Evolutionary conservation across 2,797 vertebrate species (phyloP).

Genomic region (Hydrophis major): DNA sequence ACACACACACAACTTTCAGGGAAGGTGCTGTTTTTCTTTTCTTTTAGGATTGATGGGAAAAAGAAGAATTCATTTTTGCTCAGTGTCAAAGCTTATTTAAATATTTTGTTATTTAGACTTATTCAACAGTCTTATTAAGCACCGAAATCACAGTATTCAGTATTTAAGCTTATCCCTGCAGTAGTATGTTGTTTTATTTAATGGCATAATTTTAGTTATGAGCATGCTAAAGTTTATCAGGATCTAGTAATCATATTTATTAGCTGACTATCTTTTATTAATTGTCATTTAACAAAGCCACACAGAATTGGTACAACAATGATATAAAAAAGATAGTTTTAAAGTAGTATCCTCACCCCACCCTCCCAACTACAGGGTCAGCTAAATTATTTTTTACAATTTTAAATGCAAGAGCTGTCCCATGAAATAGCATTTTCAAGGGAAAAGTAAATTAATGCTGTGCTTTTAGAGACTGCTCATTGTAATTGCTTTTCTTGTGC

Average conservation of each 20-base stretch:
- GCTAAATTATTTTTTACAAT: constrained; percentile 15
- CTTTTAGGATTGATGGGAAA: background rate
- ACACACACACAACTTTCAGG: background rate
- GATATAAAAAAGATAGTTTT: background rate
- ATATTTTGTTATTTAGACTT: background rate
- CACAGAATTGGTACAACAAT: constrained; percentile 15
- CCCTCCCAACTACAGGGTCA: background rate
- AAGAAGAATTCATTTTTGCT: background rate
- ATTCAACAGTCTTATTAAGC: background rate
- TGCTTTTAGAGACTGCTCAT: background rate
- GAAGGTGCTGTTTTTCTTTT: background rate
- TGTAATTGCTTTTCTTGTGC: fast-evolving
- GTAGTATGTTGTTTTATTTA: background rate
- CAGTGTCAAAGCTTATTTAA: background rate
- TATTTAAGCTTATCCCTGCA: background rate
- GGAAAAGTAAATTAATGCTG: background rate
- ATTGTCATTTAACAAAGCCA: constrained; percentile 19
- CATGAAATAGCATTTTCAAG: background rate
- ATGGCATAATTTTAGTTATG: constrained; percentile 33
- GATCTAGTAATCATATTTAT: constrained; percentile 46
- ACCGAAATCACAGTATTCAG: background rate
- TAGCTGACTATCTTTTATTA: constrained; percentile 40
- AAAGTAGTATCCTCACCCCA: background rate
- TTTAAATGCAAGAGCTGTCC: background rate
- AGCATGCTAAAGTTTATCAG: constrained; percentile 42